Conservation (phyloP, 1,140 invertebrate species). For the Pantala flavescens region DNA sequence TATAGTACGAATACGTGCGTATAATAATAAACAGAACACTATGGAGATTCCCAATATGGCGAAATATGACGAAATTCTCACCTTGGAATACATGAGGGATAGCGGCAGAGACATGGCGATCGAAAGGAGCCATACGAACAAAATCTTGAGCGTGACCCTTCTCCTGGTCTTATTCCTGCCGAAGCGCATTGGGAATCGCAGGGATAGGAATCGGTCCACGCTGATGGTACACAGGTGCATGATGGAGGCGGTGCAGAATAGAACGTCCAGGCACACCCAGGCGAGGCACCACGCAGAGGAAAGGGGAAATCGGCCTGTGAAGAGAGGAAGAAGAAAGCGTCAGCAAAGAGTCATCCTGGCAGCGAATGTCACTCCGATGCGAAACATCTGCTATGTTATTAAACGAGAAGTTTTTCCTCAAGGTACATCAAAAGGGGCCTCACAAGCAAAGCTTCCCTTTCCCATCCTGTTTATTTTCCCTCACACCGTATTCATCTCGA, state of each 20-base stretch:
- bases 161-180: constrained; percentile 78
- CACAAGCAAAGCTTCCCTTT: too few species aligned
- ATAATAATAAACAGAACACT: too few species aligned
- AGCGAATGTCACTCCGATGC: too few species aligned
- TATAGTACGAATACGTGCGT: too few species aligned
- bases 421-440: too few species aligned
- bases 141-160: constrained; percentile 76
- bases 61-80: constrained; percentile 30
- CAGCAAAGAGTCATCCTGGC: too few species aligned
- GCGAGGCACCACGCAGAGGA: constrained; percentile 68
- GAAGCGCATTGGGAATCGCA: constrained; percentile 79
- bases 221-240: constrained; percentile 94
- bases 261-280: constrained; percentile 86
- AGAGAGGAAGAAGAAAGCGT: not conserved
- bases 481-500: too few species aligned
- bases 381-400: too few species aligned
- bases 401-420: too few species aligned
- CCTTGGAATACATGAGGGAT: constrained; percentile 78
- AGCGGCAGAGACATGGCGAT: constrained; percentile 80
- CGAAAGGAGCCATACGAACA: constrained; percentile 82
- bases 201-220: constrained; percentile 77
- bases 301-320: constrained; percentile 71
- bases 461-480: too few species aligned
- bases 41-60: too few species aligned
- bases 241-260: constrained; percentile 91